Evolutionary conservation across 2,113 vertebrate species (phyloP).

Genomic region (Aegotheles bennettii): DNA sequence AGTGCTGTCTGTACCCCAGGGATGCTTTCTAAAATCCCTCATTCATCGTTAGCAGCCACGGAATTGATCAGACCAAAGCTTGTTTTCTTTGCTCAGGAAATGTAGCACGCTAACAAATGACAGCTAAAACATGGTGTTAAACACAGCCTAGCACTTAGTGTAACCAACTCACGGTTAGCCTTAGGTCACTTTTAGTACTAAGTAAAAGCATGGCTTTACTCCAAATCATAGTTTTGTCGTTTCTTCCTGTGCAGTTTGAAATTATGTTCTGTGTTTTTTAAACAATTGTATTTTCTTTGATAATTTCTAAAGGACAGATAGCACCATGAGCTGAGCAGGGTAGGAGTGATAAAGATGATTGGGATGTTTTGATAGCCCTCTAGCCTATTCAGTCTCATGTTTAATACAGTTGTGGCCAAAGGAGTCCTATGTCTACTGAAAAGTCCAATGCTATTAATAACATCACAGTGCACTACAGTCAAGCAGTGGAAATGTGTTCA

Average conservation of each 20-base stretch:
- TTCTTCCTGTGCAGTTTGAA: neutral
- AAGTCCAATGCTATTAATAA: neutral
- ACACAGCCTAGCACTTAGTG: neutral
- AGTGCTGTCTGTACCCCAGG: neutral
- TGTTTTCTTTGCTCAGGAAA: neutral
- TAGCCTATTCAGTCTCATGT: neutral
- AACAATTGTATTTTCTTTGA: neutral
- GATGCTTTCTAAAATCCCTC: neutral
- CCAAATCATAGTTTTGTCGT: neutral
- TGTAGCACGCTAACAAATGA: neutral
- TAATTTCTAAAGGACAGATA: neutral
- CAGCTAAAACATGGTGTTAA: neutral
- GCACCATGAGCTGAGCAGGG: neutral
- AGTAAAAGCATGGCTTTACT: neutral
- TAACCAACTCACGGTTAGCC: neutral
- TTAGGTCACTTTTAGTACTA: neutral
- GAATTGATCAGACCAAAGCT: neutral
- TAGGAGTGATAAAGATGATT: neutral
- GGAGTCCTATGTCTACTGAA: neutral
- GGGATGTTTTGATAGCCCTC: neutral
- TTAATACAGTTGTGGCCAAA: neutral
- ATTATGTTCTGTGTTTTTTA: neutral
- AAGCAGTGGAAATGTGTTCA: neutral
- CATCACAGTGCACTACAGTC: neutral
- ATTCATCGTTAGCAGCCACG: fast-evolving